Evolutionary conservation across 2,797 vertebrate species (phyloP), one percentile per base, ranked within the genome.

Genomic region (Meriones psammophilus): DNA sequence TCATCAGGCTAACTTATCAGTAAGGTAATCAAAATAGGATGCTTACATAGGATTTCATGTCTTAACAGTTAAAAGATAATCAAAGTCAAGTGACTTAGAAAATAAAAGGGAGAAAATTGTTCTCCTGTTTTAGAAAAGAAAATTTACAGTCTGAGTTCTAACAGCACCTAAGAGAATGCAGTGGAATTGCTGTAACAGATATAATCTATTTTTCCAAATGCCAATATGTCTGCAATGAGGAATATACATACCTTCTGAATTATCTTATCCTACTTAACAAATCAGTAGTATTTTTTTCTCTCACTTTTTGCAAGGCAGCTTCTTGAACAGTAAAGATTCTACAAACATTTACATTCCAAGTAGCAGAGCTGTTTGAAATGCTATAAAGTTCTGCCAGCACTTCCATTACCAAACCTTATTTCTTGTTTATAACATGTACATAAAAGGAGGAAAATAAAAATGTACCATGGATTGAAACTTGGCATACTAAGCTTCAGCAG

Each of bases 311-410:
- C 89, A 86, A 96, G 56, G 96, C 97, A 87, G 73, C 94, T 97
- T 96, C 95, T n/a, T 92, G 85, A 94, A 96, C 97, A 97, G 97
- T 96, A 96, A 98, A 86, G 95, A 98, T 97, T 95, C 97, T 95
- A 96, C 94, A 97, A 98, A 97, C 96, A 97, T 97, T 96, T 97
- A 96, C 96, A 96, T 94, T 79, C 18, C 86, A 84, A 96, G 91
- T 24, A 97, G 96, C 85, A 94, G 90, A 62, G 86, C 76, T 56
- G 93, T 97, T 94, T 66, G 95, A 78, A 97, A 76, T 22, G 86
- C 95, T 89, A 90, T 69, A 83, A 97, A 97, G 92, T 97, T 91
- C 95, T 88, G 89, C 97, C 77, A 92, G 96, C 85, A 60, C 56
- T 97, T 94, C 94, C 73, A 93, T 77, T 96, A 91, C 76, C 88